Base-by-base conservation (phyloP, 2,888 invertebrate species). In the Magallana nippona region DNA sequence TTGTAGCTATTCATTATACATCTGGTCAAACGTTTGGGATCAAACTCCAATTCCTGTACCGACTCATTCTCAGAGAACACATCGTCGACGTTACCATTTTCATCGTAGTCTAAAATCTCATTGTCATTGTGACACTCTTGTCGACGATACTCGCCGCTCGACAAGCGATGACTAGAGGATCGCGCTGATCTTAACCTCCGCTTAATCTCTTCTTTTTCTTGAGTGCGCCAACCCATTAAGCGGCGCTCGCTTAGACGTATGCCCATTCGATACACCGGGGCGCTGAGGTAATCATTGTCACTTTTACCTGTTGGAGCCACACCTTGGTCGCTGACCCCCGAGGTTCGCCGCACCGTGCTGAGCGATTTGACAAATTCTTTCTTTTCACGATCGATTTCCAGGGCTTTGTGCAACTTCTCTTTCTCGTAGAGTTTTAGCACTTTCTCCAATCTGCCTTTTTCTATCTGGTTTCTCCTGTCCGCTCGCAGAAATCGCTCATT, bases 401-500 rank as follows among this genome's bases (percentile, higher is more conserved):
- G 88, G 57, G 88, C 87, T 17, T 87, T 77, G 0, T 86, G 79
- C 15, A 86, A 85, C 22, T 86, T 88, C 79, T 88, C 89, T 55
- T 86, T 86, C 32, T 91, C 91, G 56, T 85, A 89, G 19, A 85
- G 86, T 82, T 81, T 87, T n/a, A 86, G 85, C 3, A 81, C 86
- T 1, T 87, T 84, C 19, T 89, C 89, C 56, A 91, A 85, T 5
- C 86, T 84, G n/a, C 85, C 83, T 11, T 84, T 88, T 81, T 91
- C 91, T 60, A 90, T 84, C 15, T 88, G 87, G 84, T 91, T 91
- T 85, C 86, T 86, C 55, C 90, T 87, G 83, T 91, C 91, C 10
- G 90, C 91, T 27, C 87, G 83, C n/a, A 91, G 82, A 79, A 89
- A 89, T 78, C 88, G 86, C 55, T 91, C 91, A 79, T 87, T 89